Evolutionary conservation across 2,797 vertebrate species (phyloP).

Genomic region (Sphenopsis melanotis): DNA sequence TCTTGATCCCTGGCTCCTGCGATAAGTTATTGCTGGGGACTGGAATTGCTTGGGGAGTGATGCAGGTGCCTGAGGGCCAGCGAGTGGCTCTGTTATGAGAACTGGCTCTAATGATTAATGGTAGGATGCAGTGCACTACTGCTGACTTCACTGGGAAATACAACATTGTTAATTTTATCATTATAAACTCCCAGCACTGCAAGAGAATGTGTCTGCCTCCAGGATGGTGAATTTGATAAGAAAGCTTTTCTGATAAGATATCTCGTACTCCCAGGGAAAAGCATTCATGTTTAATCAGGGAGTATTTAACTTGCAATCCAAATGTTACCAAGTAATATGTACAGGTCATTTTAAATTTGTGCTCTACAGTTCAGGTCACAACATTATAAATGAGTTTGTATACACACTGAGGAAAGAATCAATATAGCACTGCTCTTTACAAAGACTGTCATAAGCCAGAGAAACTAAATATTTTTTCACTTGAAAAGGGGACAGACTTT

Average conservation of each 20-base stretch:
- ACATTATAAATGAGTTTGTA: constrained; percentile 60
- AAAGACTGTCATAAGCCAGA: constrained; percentile 34
- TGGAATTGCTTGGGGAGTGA: constrained; percentile 65
- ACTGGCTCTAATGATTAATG: constrained; percentile 71
- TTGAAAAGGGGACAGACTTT: not conserved
- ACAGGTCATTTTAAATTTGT: constrained; percentile 56
- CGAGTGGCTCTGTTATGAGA: constrained; percentile 62
- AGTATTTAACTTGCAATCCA: constrained; percentile 68
- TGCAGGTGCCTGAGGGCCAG: constrained; percentile 56
- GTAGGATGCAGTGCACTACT: constrained; percentile 46
- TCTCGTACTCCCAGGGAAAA: constrained; percentile 49
- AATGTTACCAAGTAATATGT: constrained; percentile 53
- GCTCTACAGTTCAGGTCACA: constrained; percentile 36
- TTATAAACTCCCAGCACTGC: constrained; percentile 67
- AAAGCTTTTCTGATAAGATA: constrained; percentile 63
- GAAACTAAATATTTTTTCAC: constrained; percentile 40
- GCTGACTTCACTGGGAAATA: constrained; percentile 61
- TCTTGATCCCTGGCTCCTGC: constrained; percentile 61
- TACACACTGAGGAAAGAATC: constrained; percentile 49
- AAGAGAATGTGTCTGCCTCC: constrained; percentile 62
- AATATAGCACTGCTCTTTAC: constrained; percentile 6
- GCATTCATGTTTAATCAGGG: constrained; percentile 60
- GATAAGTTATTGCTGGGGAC: constrained; percentile 45
- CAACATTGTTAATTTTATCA: constrained; percentile 74
- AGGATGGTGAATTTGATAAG: constrained; percentile 70